A percentile compares a stretch with the other conserved stretches of the same genome.
Evolutionary conservation across 2,888 invertebrate genomes (phyloP).

Genomic region (Ormyrus thymus): DNA sequence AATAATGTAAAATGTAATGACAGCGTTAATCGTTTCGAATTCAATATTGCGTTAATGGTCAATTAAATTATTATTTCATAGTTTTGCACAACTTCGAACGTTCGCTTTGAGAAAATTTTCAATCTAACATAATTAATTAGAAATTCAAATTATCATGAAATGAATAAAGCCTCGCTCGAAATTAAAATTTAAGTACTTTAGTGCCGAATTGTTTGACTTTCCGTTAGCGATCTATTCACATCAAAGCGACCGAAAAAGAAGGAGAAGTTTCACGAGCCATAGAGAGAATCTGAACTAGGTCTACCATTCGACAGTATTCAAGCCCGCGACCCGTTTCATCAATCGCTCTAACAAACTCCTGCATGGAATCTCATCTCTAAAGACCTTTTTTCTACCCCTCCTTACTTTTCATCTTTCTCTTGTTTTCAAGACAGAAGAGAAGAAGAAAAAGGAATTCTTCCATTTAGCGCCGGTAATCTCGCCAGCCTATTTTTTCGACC

Average conservation of each 20-base stretch:
- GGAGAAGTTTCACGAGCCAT: too few relatives aligned
- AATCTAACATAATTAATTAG: too few relatives aligned
- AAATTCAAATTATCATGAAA: too few relatives aligned
- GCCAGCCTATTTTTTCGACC: background rate
- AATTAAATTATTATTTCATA: too few relatives aligned
- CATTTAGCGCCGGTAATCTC: background rate
- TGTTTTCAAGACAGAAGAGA: constrained; percentile 4
- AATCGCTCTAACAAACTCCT: constrained; percentile 33
- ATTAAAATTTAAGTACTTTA: too few relatives aligned
- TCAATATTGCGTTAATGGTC: too few relatives aligned
- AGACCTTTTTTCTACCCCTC: constrained; percentile 7
- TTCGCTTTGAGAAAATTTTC: too few relatives aligned
- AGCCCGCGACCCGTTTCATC: constrained; percentile 16
- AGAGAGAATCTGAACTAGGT: too few relatives aligned
- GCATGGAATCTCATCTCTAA: background rate
- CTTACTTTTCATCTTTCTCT: background rate
- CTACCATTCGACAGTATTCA: background rate
- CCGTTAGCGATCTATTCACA: background rate
- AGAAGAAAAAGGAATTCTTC: background rate
- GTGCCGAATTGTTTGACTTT: constrained; percentile 10
- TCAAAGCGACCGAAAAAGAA: background rate
- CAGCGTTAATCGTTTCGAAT: too few relatives aligned
- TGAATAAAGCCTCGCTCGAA: too few relatives aligned
- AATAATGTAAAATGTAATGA: too few relatives aligned
- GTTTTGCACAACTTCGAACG: too few relatives aligned